Conservation (phyloP, 2,113 vertebrate genomes). For the Nibea albiflora region DNA sequence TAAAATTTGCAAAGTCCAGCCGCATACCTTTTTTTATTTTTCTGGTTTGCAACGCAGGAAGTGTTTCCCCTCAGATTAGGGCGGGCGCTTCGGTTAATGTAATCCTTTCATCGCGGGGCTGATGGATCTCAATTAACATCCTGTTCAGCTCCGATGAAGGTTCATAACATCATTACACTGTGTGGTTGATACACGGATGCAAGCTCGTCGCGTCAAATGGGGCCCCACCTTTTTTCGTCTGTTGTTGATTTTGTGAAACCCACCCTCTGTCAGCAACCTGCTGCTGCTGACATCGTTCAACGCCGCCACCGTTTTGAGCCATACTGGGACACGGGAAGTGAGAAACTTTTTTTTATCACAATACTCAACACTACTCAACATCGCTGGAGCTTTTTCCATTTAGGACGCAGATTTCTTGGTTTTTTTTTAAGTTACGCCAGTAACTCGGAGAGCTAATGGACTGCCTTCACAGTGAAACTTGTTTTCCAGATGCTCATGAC, state of each 20-base stretch:
- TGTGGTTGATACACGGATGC: neutral
- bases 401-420: constrained; percentile 29
- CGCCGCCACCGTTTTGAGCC: neutral
- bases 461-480: constrained; percentile 55
- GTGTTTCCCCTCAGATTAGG: neutral
- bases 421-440: constrained; percentile 42
- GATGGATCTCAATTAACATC: constrained; percentile 9
- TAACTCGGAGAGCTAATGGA: constrained; percentile 45
- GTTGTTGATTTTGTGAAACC: neutral
- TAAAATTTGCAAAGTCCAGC: neutral
- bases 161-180: neutral
- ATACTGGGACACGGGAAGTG: neutral
- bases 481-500: constrained; percentile 50
- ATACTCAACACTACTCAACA: constrained; percentile 20
- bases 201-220: neutral
- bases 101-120: neutral
- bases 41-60: neutral
- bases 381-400: constrained; percentile 3
- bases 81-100: neutral
- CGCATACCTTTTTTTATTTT: neutral
- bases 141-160: neutral
- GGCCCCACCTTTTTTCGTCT: neutral
- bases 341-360: neutral
- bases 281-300: neutral
- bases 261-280: neutral